Evolutionary conservation across 2,797 vertebrate species (phyloP), one percentile per base, ranked within the genome.

Genomic region (Malurus splendens): DNA sequence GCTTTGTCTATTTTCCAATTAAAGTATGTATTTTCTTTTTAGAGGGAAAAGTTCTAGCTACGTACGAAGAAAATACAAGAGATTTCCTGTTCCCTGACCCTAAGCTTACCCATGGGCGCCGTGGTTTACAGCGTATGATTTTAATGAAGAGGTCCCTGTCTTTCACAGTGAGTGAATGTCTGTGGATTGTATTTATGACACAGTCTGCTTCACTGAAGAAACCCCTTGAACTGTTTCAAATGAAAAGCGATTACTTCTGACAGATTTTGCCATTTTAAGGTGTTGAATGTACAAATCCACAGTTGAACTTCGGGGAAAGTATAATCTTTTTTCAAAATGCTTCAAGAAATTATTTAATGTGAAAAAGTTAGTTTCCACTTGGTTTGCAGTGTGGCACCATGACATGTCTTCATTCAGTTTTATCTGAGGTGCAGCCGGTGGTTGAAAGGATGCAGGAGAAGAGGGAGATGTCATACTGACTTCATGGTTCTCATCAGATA

Each of bases 21-120:
- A 93, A 94, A 90, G 55, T 66, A 28, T 77, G 12, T 89, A 18
- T 94, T 79, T 94, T 92, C 90, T 93, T 97, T 97, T 93, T 93
- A 99, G 99, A 97, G 91, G 98, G 98, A 92, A 97, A 98, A 95
- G 97, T 98, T 93, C 90, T 99, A 70, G 98, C 98, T 79, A 98
- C 96, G 0, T 97, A 98, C 94, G 97, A 98, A 94, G 98, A 98
- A 95, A 98, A 97, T 96, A 98, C 98, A 95, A 97, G 98, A 97
- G 97, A 98, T 88, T 99, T 99, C 96, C 97, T 99, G 95, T 99
- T 98, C 89, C 98, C 98, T 75, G 97, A 97, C 93, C 97, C 97
- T 90, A 98, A 96, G 86, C 95, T 97, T 92, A 96, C 95, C 88
- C 92, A 93, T 76, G 96, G 97, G 90, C 96, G 95, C 88, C 95